Evolutionary conservation across 35 echinoderm and acorn worm species (phyloP).

Genomic region (Heliocidaris erythrogramma): DNA sequence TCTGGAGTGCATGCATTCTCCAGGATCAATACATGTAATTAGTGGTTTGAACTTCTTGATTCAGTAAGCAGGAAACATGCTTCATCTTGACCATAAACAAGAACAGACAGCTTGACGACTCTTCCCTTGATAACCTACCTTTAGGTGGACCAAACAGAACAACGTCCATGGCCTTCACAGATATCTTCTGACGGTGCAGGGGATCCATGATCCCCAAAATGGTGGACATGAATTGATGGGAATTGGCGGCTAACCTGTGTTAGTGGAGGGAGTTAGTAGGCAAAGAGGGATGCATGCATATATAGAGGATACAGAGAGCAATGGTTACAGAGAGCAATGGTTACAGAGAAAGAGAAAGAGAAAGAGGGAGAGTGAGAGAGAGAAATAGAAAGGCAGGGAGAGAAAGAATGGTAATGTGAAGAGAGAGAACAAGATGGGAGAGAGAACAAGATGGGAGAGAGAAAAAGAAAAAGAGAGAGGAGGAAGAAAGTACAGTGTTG

Average conservation of each 20-base stretch:
- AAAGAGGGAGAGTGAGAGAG: background rate
- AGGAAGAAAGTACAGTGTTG: constrained; percentile 27
- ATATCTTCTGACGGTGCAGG: constrained; percentile 80
- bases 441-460: background rate
- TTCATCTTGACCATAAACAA: background rate
- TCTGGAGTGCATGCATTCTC: background rate
- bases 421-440: background rate
- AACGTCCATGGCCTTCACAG: constrained; percentile 79
- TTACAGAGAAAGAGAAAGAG: background rate
- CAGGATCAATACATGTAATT: background rate
- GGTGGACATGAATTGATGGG: constrained; percentile 63
- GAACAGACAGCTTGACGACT: background rate
- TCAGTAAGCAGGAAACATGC: background rate
- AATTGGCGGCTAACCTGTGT: constrained; percentile 80
- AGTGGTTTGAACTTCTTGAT: background rate
- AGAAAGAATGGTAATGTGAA: background rate
- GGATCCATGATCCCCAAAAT: constrained; percentile 76
- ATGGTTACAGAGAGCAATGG: background rate
- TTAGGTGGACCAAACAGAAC: constrained; percentile 86
- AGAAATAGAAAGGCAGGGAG: background rate
- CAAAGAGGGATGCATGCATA: background rate
- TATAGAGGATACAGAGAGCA: background rate
- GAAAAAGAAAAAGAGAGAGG: background rate
- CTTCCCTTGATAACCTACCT: constrained; percentile 62
- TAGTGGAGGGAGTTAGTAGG: background rate